phyloP scores from a whole-genome alignment of 2,888 invertebrate genomes.

The Drosophila prostipennis region DNA sequence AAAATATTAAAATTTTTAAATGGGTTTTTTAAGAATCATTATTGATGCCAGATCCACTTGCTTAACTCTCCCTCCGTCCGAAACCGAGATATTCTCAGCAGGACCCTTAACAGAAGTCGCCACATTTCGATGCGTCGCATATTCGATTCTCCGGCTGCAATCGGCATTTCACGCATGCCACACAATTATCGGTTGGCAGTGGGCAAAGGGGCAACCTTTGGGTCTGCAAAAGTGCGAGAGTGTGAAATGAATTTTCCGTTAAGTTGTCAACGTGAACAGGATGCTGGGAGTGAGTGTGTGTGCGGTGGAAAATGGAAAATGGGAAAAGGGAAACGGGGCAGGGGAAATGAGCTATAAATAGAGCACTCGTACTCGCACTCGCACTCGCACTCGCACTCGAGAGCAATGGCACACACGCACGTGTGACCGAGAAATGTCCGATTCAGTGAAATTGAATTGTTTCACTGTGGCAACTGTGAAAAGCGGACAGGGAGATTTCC shows the following conservation, averaged over 20 bases:
- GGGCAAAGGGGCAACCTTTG: background rate
- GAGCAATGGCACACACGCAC: conserved; percentile 19
- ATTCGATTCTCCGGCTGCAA: conserved; percentile 20
- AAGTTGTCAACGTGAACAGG: conserved; percentile 54
- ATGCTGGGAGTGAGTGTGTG: conserved; percentile 12
- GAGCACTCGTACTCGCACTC: conserved; percentile 10
- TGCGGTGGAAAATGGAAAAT: background rate
- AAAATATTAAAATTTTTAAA: no score
- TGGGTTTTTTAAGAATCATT: background rate
- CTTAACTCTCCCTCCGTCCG: background rate
- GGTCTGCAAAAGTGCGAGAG: conserved; percentile 31
- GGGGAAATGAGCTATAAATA: conserved; percentile 30
- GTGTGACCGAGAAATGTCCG: conserved; percentile 25
- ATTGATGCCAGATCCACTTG: background rate
- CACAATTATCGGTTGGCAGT: conserved; percentile 22
- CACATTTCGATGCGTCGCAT: conserved; percentile 18
- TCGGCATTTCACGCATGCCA: conserved; percentile 23
- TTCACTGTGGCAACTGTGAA: background rate
- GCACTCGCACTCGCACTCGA: background rate
- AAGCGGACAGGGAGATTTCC: background rate
- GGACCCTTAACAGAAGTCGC: conserved; percentile 9
- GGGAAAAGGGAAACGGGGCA: background rate
- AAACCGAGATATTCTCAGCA: background rate
- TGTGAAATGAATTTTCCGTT: conserved; percentile 68
- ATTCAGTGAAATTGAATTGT: conserved; percentile 35